phyloP scores from a whole-genome alignment of 2,797 vertebrate species.

The Rousettus madagascariensis region DNA sequence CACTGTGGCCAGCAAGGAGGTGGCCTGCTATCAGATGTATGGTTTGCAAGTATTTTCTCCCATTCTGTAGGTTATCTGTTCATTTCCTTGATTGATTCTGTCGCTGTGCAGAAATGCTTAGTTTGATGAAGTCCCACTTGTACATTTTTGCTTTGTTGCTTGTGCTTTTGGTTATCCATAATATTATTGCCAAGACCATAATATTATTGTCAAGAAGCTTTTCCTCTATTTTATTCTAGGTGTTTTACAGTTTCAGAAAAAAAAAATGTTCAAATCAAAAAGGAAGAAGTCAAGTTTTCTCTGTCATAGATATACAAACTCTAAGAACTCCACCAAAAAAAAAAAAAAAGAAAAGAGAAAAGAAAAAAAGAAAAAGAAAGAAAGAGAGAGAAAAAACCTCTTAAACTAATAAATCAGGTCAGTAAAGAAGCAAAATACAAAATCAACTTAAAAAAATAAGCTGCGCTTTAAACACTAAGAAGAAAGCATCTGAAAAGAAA shows the following conservation, averaged over 20 bases:
- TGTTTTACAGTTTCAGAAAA: neutral
- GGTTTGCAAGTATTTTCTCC: neutral
- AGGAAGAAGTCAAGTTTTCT: neutral
- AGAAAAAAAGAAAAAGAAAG: too few relatives aligned
- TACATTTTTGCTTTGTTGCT: neutral
- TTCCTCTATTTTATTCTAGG: neutral
- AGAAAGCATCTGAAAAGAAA: neutral
- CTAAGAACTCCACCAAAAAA: neutral
- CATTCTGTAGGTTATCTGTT: neutral
- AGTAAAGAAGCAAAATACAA: neutral
- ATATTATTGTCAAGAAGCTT: neutral
- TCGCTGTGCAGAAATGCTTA: neutral
- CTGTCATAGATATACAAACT: neutral
- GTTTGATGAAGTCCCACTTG: neutral
- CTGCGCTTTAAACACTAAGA: neutral
- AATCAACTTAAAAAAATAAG: neutral
- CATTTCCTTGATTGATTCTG: neutral
- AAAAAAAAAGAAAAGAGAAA: neutral
- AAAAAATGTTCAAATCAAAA: neutral
- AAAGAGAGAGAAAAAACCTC: neutral
- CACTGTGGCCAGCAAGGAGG: neutral
- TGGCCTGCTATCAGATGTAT: neutral
- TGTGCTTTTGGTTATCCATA: neutral
- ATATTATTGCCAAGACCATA: too few relatives aligned
- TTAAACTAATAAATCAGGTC: neutral